Conservation (phyloP, 2,797 vertebrate genomes). For the Ctenosaura bakeri region DNA sequence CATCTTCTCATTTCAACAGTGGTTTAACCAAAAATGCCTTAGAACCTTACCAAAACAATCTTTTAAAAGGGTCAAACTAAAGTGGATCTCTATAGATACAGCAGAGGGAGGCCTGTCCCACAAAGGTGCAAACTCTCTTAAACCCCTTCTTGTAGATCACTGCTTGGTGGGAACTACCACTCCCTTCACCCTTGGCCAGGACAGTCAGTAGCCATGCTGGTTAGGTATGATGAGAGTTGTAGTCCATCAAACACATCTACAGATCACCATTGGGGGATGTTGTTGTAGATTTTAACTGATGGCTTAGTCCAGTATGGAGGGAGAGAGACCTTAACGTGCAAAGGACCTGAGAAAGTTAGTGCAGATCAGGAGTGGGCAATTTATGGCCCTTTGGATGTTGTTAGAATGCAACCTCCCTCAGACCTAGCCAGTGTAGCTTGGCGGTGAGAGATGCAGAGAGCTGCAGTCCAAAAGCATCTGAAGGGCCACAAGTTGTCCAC, state of each 20-base stretch:
- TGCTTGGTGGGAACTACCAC: not conserved
- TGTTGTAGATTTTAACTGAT: not conserved
- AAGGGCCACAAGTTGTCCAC: too few species aligned
- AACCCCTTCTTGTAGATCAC: not conserved
- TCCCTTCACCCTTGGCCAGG: not conserved
- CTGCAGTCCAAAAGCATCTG: too few species aligned
- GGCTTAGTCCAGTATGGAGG: not conserved
- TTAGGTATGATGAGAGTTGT: not conserved
- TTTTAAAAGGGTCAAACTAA: not conserved
- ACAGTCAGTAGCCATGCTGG: too few species aligned
- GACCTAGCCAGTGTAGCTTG: too few species aligned
- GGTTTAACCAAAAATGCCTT: not conserved
- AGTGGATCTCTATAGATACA: not conserved
- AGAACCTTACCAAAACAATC: not conserved
- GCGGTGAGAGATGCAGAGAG: too few species aligned
- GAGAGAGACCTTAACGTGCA: not conserved
- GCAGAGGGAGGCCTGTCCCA: not conserved
- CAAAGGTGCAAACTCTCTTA: not conserved
- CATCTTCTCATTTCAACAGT: not conserved
- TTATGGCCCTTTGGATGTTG: too few species aligned
- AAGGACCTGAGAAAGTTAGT: not conserved
- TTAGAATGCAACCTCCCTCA: too few species aligned
- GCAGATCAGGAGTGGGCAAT: too few species aligned
- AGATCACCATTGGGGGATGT: not conserved
- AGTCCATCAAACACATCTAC: not conserved